These are phyloP conservation scores for Bilobella aurantiaca DNA, from an alignment of 1,140 invertebrate species.

Conservation along the genomic window DNA sequence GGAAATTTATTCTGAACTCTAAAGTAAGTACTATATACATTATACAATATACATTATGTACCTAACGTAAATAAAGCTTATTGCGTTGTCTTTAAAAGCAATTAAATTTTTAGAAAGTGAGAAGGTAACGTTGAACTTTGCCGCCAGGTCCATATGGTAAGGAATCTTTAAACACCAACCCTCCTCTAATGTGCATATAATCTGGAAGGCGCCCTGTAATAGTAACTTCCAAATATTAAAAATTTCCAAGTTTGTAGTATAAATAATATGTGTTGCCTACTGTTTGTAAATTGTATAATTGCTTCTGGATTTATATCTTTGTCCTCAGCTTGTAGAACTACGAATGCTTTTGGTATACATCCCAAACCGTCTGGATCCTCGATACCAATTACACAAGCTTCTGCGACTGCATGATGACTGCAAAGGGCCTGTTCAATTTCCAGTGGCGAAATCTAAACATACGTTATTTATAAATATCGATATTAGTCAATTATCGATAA, in stretches of 20 bases:
- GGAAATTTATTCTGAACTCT: no score
- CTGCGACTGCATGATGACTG: conserved; percentile 39
- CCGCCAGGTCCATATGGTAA: not conserved
- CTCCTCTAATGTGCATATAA: conserved; percentile 15
- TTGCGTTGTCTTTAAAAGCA: no score
- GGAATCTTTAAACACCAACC: no score
- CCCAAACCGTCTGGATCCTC: conserved; percentile 37
- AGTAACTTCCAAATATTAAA: not conserved
- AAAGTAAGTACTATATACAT: no score
- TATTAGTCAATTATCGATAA: not conserved
- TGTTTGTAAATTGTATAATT: not conserved
- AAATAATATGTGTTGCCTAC: not conserved
- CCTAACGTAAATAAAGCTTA: no score
- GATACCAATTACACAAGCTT: conserved; percentile 44
- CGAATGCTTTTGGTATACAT: conserved; percentile 13
- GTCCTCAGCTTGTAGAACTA: not conserved
- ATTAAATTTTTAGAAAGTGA: not conserved
- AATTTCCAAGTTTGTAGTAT: no score
- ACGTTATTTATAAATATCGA: not conserved
- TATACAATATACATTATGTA: no score
- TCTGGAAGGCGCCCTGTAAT: conserved; percentile 9
- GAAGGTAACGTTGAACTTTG: not conserved
- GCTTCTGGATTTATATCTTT: not conserved
- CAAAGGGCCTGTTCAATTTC: conserved; percentile 37
- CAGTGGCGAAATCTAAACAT: conserved; percentile 28